Evolutionary conservation across 2,888 invertebrate species (phyloP).

Genomic region (Anoplius nigerrimus): DNA sequence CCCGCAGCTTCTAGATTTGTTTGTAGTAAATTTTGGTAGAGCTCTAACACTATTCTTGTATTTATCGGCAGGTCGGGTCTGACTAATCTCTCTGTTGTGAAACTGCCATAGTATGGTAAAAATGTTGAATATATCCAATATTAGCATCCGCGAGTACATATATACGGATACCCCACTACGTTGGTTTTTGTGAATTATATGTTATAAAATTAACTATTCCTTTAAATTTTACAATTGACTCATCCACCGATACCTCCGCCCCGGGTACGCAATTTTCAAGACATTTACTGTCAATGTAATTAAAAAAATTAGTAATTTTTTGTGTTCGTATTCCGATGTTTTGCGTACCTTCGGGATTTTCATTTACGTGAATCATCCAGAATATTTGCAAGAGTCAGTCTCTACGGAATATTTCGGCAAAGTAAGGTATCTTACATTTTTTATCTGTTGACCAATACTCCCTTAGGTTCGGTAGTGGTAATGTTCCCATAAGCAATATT

Average conservation of each 20-base stretch:
- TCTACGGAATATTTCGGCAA: no score
- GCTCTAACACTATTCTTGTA: conserved; percentile 30
- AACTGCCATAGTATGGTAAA: conserved; percentile 33
- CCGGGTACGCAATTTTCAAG: no score
- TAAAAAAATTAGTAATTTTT: no score
- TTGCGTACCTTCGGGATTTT: no score
- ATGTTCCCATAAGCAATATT: no score
- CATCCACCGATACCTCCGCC: conserved; percentile 38
- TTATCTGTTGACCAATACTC: no score
- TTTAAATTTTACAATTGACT: conserved; percentile 53
- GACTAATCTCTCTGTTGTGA: conserved; percentile 26
- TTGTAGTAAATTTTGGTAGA: conserved; percentile 29
- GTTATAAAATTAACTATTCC: conserved; percentile 34
- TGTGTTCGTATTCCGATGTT: no score
- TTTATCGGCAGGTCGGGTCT: conserved; percentile 27
- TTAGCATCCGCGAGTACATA: conserved; percentile 30
- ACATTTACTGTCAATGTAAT: no score
- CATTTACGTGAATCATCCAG: no score
- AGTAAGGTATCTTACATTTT: no score
- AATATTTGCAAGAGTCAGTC: no score
- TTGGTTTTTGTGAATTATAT: conserved; percentile 48
- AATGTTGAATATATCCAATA: conserved; percentile 26
- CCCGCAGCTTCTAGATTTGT: conserved; percentile 26
- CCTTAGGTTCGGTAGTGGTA: no score
- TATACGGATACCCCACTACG: conserved; percentile 29